These are phyloP conservation scores for Meta bourneti DNA, from an alignment of 2,888 invertebrate genomes.

Conservation along the genomic window DNA sequence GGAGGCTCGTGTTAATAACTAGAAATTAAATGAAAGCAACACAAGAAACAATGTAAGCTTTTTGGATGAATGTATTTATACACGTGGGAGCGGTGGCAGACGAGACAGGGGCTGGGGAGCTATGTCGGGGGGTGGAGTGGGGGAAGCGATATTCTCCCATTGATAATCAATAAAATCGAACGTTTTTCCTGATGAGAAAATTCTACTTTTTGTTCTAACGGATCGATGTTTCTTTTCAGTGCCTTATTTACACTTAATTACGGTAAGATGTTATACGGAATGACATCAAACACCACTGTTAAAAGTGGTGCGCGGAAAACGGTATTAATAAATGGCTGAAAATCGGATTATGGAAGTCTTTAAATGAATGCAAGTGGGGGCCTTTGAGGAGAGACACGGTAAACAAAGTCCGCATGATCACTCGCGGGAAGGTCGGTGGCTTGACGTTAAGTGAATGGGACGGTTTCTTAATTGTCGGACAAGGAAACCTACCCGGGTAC, in stretches of 20 bases:
- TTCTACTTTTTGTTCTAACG: conserved; percentile 51
- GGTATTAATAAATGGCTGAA: conserved; percentile 65
- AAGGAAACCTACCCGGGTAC: conserved; percentile 39
- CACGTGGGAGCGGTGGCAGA: conserved; percentile 34
- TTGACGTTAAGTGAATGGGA: conserved; percentile 57
- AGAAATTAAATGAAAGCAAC: conserved; percentile 76
- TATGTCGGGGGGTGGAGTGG: not conserved
- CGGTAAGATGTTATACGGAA: conserved; percentile 75
- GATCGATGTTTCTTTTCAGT: conserved; percentile 75
- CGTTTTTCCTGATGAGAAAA: conserved; percentile 75
- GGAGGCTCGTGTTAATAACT: conserved; percentile 72
- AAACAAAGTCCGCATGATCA: conserved; percentile 10
- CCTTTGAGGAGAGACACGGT: not conserved
- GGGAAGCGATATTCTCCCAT: conserved; percentile 62
- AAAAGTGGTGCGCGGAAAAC: conserved; percentile 32
- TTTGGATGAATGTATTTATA: conserved; percentile 71
- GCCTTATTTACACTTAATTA: conserved; percentile 76
- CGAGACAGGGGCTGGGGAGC: conserved; percentile 11
- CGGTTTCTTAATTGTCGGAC: conserved; percentile 48
- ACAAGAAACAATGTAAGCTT: conserved; percentile 75
- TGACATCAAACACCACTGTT: conserved; percentile 74
- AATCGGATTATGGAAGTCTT: conserved; percentile 63
- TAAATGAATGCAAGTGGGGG: conserved; percentile 9
- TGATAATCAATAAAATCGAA: conserved; percentile 76
- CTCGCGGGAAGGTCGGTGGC: not conserved